Conservation (phyloP, 2,888 invertebrate species). For the Sericinus montela region DNA sequence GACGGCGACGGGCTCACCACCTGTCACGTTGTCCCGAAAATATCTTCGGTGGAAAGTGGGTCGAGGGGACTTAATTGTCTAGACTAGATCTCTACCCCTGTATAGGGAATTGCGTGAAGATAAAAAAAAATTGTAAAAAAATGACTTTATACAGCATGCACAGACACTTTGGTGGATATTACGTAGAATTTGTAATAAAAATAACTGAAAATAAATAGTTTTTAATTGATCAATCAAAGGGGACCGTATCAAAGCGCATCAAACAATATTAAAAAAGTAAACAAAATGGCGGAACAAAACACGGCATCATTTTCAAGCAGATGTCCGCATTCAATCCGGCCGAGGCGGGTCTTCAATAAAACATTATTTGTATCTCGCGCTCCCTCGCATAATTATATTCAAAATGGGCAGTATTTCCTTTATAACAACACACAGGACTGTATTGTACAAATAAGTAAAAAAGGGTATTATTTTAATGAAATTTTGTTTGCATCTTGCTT, state of each 20-base stretch:
- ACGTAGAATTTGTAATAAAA: neutral
- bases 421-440: conserved; percentile 19
- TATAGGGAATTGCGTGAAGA: too few relatives aligned
- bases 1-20: too few relatives aligned
- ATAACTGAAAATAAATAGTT: neutral
- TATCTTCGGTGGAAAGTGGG: too few relatives aligned
- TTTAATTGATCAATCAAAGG: neutral
- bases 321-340: conserved; percentile 4
- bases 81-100: too few relatives aligned
- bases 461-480: conserved; percentile 16
- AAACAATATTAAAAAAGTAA: conserved; percentile 1
- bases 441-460: conserved; percentile 12
- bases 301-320: conserved; percentile 1
- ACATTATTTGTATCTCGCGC: conserved; percentile 4
- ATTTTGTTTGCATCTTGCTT: conserved; percentile 5
- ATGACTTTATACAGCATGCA: too few relatives aligned
- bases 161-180: too few relatives aligned
- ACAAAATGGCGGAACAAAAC: conserved; percentile 5
- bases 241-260: neutral
- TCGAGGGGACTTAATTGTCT: too few relatives aligned
- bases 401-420: conserved; percentile 63
- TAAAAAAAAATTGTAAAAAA: too few relatives aligned
- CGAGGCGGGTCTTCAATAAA: neutral
- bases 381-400: conserved; percentile 44
- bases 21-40: too few relatives aligned